Evolutionary conservation across 2,888 invertebrate genomes (phyloP).

Genomic region (Dryococelus australis): DNA sequence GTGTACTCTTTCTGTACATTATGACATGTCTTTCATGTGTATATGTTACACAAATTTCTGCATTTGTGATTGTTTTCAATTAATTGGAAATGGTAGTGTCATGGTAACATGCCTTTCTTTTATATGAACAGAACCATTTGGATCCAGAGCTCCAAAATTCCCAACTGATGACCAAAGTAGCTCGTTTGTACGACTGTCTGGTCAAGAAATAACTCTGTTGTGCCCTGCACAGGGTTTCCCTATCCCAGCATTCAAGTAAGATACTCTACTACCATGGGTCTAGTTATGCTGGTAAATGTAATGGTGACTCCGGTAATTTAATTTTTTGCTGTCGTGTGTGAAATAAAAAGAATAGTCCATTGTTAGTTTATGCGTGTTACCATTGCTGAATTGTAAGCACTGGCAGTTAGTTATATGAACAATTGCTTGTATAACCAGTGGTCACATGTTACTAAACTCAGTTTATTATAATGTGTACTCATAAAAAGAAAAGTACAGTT

Average conservation of each 20-base stretch:
- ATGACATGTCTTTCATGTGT: too few relatives aligned
- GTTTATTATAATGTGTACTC: too few relatives aligned
- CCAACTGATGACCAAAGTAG: slow-evolving; percentile 67
- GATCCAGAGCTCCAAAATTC: slow-evolving; percentile 67
- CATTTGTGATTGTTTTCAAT: neutral
- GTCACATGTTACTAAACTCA: too few relatives aligned
- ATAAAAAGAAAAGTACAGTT: too few relatives aligned
- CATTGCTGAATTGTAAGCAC: too few relatives aligned
- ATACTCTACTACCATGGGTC: slow-evolving; percentile 33
- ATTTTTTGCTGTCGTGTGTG: neutral
- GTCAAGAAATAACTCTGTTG: slow-evolving; percentile 57
- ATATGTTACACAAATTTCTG: too few relatives aligned
- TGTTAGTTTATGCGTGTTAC: too few relatives aligned
- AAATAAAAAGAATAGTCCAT: neutral
- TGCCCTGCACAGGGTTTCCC: slow-evolving; percentile 64
- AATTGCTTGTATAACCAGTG: too few relatives aligned
- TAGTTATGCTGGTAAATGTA: neutral
- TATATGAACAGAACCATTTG: slow-evolving; percentile 58
- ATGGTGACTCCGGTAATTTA: neutral
- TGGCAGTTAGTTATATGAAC: too few relatives aligned
- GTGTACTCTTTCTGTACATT: too few relatives aligned
- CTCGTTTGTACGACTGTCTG: slow-evolving; percentile 65
- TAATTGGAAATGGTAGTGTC: neutral
- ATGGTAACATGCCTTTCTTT: neutral
- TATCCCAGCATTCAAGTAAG: slow-evolving; percentile 66